Percentiles rank a stretch among this genome's conserved stretches.
phyloP scores from a whole-genome alignment of 2,113 vertebrate species.

The Pterophyllum scalare region DNA sequence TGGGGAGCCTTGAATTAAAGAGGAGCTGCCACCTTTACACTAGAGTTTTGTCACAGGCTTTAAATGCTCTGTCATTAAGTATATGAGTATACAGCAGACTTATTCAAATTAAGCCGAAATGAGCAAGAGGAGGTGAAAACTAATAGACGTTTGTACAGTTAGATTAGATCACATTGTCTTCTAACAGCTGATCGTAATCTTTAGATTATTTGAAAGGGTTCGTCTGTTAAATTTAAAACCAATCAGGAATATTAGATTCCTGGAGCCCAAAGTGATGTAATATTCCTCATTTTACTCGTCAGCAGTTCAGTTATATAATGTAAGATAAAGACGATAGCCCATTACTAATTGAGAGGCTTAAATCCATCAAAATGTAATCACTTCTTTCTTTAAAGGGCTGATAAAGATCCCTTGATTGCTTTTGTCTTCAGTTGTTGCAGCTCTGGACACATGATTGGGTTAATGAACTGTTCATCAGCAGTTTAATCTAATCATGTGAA shows the following conservation, averaged over 20 bases:
- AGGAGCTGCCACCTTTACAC: background rate
- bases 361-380: background rate
- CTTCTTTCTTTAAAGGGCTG: background rate
- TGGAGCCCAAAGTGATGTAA: background rate
- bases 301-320: background rate
- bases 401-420: background rate
- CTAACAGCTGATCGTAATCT: background rate
- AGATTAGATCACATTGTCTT: background rate
- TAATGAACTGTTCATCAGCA: background rate
- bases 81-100: too few relatives aligned
- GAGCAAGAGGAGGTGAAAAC: background rate
- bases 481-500: background rate
- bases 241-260: background rate
- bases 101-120: background rate
- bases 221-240: background rate
- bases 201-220: background rate
- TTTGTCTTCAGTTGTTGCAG: background rate
- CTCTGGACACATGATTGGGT: background rate
- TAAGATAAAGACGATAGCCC: background rate
- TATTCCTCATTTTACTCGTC: background rate
- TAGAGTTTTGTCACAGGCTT: background rate
- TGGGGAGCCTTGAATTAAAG: background rate
- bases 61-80: too few relatives aligned
- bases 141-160: fast-evolving
- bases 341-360: background rate